Evolutionary conservation across 2,888 invertebrate species (phyloP), one percentile per base, ranked within the genome.

Genomic region (Drosophila koepferae): DNA sequence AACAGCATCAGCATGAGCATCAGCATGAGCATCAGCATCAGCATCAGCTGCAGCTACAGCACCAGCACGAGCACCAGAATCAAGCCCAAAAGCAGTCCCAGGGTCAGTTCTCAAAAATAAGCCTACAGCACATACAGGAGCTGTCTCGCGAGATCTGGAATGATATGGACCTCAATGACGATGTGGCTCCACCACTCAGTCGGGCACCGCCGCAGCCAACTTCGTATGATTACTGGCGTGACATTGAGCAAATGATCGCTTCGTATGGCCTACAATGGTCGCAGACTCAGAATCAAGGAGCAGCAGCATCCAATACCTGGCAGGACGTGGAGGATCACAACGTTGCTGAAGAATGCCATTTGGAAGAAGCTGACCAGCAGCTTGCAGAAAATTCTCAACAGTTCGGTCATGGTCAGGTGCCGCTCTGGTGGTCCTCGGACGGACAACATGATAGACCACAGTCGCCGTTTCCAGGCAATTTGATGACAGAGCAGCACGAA

Each of bases 161-260:
- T 1, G 44, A 58, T 10, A 0, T 31, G 31, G 60, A 49, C 2
- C 18, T 10, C 16, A 49, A 31, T 0, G 5, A 8, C 12, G 8
- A 46, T 2, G 23, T 10, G 10, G 16, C 1, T 40, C 16, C 18
- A 18, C 31, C 28, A 12, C 55, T 14, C 31, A 5, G 41, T 0
- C 38, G 8, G 14, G 5, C 2, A 14, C 7, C 49, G 10, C 6
- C 31, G 40, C 16, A 16, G 8, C 49, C 60, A 0, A 14, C 40
- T 1, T 49, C 60, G 6, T 49, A 49, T 40, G 60, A 60, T 8
- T 60, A 49, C 10, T 49, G 60, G 49, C 28, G 12, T 10, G 60
- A 60, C 40, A 60, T 60, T 20, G 60, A 49, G 14, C 49, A 60
- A 8, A 2, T 49, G 20, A 60, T 60, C 10, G 40, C 49, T 5